Evolutionary conservation across 2,797 vertebrate genomes (phyloP).

Genomic region (Serranus cabrilla): DNA sequence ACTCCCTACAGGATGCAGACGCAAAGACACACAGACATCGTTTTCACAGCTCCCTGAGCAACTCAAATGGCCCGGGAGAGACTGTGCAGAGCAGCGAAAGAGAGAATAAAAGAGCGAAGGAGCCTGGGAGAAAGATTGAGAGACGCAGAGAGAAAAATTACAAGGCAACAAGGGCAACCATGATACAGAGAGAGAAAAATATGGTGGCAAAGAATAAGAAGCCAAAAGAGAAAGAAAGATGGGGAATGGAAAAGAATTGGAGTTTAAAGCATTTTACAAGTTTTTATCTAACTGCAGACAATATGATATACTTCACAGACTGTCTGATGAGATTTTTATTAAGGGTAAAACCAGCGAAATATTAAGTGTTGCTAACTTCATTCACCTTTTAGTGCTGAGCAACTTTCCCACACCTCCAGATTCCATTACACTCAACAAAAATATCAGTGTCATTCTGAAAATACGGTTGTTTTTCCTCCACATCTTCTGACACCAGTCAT

Average conservation of each 20-base stretch:
- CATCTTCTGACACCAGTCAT: slow-evolving; percentile 58
- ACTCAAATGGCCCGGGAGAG: slow-evolving; percentile 74
- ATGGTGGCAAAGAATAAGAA: slow-evolving; percentile 15
- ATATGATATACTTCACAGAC: slow-evolving; percentile 14
- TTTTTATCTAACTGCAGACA: background rate
- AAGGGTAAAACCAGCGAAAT: slow-evolving; percentile 7
- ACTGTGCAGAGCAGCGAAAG: slow-evolving; percentile 59
- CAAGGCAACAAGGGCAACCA: slow-evolving; percentile 48
- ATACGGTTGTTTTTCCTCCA: slow-evolving; percentile 26
- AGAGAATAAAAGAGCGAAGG: slow-evolving; percentile 47
- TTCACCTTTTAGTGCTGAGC: background rate
- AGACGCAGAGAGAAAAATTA: slow-evolving; percentile 49
- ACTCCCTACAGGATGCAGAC: slow-evolving; percentile 65
- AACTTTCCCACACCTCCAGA: slow-evolving; percentile 4
- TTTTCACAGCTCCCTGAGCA: slow-evolving; percentile 82
- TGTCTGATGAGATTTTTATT: slow-evolving; percentile 22
- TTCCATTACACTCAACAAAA: slow-evolving; percentile 20
- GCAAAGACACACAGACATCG: slow-evolving; percentile 72
- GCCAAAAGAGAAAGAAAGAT: slow-evolving; percentile 10
- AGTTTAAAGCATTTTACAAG: background rate
- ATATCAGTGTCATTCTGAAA: slow-evolving; percentile 35
- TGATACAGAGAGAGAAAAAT: slow-evolving; percentile 46
- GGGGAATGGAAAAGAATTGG: slow-evolving; percentile 1
- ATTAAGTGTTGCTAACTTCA: slow-evolving; percentile 19
- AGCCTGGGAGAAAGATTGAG: slow-evolving; percentile 43